Evolutionary conservation across 2,113 vertebrate genomes (phyloP).

Genomic region (Catharus bicknelli): DNA sequence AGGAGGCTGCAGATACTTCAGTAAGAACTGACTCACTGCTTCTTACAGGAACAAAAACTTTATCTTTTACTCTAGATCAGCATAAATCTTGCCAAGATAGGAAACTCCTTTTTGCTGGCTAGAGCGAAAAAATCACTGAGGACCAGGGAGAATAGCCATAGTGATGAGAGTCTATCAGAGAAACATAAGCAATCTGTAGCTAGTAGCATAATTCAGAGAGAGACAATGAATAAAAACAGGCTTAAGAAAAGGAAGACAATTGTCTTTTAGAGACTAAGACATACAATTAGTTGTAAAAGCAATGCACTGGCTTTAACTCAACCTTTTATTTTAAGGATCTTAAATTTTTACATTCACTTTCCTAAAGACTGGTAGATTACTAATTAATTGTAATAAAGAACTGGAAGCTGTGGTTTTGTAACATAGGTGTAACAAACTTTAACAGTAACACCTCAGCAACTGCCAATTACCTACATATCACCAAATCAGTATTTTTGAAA

Average conservation of each 20-base stretch:
- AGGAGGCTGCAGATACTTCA: neutral
- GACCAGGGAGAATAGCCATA: neutral
- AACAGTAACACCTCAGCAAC: neutral
- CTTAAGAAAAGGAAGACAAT: neutral
- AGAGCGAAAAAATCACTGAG: neutral
- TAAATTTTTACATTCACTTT: neutral
- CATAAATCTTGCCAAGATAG: neutral
- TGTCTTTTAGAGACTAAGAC: neutral
- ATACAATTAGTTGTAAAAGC: neutral
- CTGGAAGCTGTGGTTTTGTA: neutral
- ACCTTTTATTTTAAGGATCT: neutral
- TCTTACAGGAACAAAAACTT: neutral
- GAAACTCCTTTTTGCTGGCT: neutral
- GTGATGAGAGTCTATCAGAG: neutral
- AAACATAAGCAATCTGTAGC: neutral
- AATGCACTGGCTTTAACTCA: neutral
- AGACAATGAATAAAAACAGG: neutral
- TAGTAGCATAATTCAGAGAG: neutral
- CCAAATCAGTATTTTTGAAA: neutral
- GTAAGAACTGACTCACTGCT: neutral
- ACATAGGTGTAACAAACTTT: neutral
- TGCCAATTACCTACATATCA: neutral
- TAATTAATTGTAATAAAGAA: neutral
- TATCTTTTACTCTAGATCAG: neutral
- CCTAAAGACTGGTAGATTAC: neutral